A percentile compares a stretch with the other conserved stretches of the same genome.
Conservation (phyloP, 2,888 invertebrate species). For the Drosophila merina region DNA sequence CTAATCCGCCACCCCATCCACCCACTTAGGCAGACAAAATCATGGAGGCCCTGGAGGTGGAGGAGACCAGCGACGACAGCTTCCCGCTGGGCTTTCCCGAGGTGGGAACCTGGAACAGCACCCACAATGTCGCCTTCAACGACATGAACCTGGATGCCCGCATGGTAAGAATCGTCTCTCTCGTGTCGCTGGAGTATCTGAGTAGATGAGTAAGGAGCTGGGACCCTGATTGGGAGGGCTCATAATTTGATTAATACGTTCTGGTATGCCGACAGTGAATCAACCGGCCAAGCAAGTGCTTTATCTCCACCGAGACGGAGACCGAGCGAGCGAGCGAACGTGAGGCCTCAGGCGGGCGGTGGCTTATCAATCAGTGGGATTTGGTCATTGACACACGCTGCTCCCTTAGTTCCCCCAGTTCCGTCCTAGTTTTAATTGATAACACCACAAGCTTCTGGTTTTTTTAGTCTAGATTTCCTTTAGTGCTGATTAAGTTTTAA, state of each 20-base stretch:
- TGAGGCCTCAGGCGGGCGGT: not conserved
- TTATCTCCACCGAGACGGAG: slow-evolving; percentile 24
- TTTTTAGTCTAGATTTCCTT: not conserved
- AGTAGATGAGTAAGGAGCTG: not conserved
- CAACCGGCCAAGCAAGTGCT: slow-evolving; percentile 38
- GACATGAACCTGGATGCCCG: slow-evolving; percentile 92
- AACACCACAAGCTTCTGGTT: not conserved
- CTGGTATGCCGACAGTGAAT: slow-evolving; percentile 47
- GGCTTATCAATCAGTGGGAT: slow-evolving; percentile 57
- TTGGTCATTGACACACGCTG: slow-evolving; percentile 69
- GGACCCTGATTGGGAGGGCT: slow-evolving; percentile 13
- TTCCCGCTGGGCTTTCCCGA: slow-evolving; percentile 80
- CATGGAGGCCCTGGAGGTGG: slow-evolving; percentile 63
- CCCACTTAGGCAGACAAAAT: slow-evolving; percentile 5
- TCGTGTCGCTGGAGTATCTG: no score
- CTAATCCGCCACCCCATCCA: slow-evolving; percentile 15
- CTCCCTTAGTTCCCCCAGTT: not conserved
- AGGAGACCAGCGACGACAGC: slow-evolving; percentile 73
- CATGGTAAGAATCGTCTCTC: slow-evolving; percentile 84
- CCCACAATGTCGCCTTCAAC: slow-evolving; percentile 87
- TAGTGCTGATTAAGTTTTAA: not conserved
- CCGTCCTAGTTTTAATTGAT: not conserved
- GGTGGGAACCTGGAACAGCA: slow-evolving; percentile 86
- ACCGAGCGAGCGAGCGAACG: not conserved
- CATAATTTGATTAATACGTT: slow-evolving; percentile 39